phyloP scores from a whole-genome alignment of 2,797 vertebrate species.

The Brachymystax lenok region DNA sequence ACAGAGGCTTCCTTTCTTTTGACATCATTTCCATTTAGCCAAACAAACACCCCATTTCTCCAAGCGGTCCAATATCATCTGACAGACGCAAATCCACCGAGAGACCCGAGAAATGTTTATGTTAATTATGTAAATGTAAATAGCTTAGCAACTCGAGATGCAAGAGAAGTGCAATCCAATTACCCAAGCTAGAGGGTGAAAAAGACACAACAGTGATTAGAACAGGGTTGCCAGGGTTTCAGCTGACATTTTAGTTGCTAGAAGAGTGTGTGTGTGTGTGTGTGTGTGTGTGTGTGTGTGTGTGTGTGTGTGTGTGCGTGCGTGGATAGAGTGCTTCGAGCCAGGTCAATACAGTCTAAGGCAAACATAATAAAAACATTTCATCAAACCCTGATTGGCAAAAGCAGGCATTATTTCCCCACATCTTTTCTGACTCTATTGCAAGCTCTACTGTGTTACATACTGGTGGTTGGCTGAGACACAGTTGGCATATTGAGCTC shows the following conservation, averaged over 20 bases:
- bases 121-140: conserved; percentile 70
- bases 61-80: conserved; percentile 47
- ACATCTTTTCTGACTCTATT: conserved; percentile 11
- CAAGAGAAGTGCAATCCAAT: conserved; percentile 73
- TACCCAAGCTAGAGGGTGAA: conserved; percentile 54
- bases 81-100: conserved; percentile 60
- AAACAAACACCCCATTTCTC: conserved; percentile 38
- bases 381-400: conserved; percentile 14
- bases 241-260: conserved; percentile 43
- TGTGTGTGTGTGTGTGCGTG: neutral
- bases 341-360: neutral
- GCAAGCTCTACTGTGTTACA: conserved; percentile 36
- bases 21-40: conserved; percentile 2
- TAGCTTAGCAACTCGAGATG: conserved; percentile 71
- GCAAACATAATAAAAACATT: neutral
- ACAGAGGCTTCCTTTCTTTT: neutral
- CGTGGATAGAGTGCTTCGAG: neutral
- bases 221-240: conserved; percentile 27
- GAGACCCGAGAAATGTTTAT: conserved; percentile 63
- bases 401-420: neutral
- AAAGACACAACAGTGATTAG: conserved; percentile 17
- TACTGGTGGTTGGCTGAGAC: conserved; percentile 27
- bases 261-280: neutral
- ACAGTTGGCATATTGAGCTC: conserved; percentile 20
- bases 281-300: conserved; percentile 2